A percentile compares a stretch with the other conserved stretches of the same genome.
These are phyloP conservation scores for Allolobophora icterica DNA, from an alignment of 2,888 invertebrate genomes.

Conservation along the genomic window DNA sequence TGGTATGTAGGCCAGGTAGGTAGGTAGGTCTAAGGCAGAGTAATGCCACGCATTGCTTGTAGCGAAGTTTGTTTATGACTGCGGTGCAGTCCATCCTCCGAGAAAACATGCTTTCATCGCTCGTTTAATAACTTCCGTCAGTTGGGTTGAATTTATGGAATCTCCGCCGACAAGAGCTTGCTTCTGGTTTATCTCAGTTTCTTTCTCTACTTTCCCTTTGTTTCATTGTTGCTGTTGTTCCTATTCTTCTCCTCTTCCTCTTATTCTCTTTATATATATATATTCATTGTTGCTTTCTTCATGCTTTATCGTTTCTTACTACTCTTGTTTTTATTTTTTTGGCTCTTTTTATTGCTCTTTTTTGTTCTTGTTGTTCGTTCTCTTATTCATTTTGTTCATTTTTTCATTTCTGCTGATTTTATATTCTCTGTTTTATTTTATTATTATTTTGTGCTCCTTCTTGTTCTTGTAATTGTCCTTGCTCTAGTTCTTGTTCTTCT, in stretches of 20 bases:
- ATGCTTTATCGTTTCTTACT: not conserved
- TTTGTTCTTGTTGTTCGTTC: not conserved
- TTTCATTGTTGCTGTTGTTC: not conserved
- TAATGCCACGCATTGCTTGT: not conserved
- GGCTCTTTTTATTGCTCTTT: not conserved
- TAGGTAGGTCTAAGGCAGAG: not conserved
- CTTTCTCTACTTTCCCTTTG: not conserved
- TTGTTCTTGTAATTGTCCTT: not conserved
- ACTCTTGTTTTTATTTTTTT: not conserved
- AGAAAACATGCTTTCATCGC: not conserved
- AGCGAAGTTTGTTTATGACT: not conserved
- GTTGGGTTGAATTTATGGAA: not conserved
- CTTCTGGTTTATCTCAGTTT: not conserved
- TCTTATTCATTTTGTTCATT: too few species aligned
- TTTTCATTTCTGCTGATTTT: too few species aligned
- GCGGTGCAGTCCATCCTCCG: not conserved
- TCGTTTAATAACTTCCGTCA: not conserved
- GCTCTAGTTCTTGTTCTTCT: not conserved
- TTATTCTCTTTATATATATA: not conserved
- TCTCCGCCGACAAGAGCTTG: not conserved
- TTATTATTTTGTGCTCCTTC: not conserved
- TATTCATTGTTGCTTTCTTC: not conserved
- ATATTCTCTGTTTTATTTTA: too few species aligned
- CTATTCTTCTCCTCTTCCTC: not conserved
- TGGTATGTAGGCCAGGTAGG: too few species aligned